phyloP scores from a whole-genome alignment of 2,888 invertebrate species.

The Sarcophaga caerulescens region DNA sequence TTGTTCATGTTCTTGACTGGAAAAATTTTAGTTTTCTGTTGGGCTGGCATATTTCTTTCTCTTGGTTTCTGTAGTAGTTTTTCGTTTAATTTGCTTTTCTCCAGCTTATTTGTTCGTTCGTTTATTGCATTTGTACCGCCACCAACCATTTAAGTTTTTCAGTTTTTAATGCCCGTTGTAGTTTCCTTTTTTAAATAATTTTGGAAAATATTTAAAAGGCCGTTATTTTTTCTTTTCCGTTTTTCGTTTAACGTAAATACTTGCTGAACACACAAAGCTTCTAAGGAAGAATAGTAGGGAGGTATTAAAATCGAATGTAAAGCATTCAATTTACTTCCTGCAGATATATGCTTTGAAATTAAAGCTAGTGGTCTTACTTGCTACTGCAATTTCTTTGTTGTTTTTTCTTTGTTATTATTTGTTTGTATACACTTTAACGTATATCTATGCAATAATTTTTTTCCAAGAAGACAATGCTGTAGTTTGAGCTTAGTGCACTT shows the following conservation, averaged over 20 bases:
- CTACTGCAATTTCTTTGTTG: no score
- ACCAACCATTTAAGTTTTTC: slow-evolving; percentile 26
- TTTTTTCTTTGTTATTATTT: no score
- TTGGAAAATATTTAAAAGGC: background rate
- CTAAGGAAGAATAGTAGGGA: background rate
- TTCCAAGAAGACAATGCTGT: no score
- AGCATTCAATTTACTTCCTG: no score
- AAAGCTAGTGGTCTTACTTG: no score
- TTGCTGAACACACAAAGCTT: background rate
- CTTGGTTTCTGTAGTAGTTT: background rate
- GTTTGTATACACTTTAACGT: no score
- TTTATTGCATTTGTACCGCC: slow-evolving; percentile 9
- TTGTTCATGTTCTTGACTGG: slow-evolving; percentile 16
- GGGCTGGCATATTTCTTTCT: background rate
- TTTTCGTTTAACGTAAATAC: background rate
- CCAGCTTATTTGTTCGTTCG: slow-evolving; percentile 1
- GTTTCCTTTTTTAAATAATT: background rate
- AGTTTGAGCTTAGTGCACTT: no score
- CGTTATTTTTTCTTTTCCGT: background rate
- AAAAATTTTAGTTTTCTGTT: background rate
- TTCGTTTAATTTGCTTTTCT: background rate
- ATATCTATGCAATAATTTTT: no score
- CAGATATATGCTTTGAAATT: no score
- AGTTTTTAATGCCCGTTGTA: no score
- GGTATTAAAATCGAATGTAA: background rate